Percentiles rank a stretch among this genome's conserved stretches.
Conservation (phyloP, 1,140 invertebrate genomes). For the Zaprionus ornatus region DNA sequence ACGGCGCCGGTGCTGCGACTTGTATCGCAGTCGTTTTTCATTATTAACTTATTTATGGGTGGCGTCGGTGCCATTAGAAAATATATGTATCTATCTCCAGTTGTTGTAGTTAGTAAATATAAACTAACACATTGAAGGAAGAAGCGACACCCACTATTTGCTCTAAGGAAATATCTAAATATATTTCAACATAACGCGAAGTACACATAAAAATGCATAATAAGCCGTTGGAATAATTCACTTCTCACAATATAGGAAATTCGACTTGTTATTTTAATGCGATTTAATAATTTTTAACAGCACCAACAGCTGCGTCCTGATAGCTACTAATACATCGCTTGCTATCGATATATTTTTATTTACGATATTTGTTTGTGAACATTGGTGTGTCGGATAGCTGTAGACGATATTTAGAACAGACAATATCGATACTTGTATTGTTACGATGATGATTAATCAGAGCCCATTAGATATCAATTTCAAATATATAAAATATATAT, state of each 20-base stretch:
- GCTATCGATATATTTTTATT: conserved; percentile 13
- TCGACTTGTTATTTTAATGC: not conserved
- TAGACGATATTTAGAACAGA: not conserved
- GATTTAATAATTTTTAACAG: conserved; percentile 3
- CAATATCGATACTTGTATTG: conserved; percentile 8
- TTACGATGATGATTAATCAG: not conserved
- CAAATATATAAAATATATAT: not conserved
- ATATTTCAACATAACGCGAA: not conserved
- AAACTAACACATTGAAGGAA: conserved; percentile 17
- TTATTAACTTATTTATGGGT: conserved; percentile 45
- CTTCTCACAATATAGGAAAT: not conserved
- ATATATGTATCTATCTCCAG: conserved; percentile 34
- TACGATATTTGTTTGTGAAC: conserved; percentile 3
- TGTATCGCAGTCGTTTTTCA: conserved; percentile 47
- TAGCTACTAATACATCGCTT: not conserved
- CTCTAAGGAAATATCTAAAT: not conserved
- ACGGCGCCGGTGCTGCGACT: conserved; percentile 54
- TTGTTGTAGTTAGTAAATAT: conserved; percentile 22
- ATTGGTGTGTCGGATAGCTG: conserved; percentile 1
- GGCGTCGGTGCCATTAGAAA: conserved; percentile 57
- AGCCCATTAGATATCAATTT: not conserved
- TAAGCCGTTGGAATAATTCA: not conserved
- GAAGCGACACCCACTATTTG: not conserved
- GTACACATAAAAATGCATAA: not conserved
- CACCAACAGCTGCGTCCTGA: conserved; percentile 42